Evolutionary conservation across 2,888 invertebrate species (phyloP).

Genomic region (Dichetophora obliterata): DNA sequence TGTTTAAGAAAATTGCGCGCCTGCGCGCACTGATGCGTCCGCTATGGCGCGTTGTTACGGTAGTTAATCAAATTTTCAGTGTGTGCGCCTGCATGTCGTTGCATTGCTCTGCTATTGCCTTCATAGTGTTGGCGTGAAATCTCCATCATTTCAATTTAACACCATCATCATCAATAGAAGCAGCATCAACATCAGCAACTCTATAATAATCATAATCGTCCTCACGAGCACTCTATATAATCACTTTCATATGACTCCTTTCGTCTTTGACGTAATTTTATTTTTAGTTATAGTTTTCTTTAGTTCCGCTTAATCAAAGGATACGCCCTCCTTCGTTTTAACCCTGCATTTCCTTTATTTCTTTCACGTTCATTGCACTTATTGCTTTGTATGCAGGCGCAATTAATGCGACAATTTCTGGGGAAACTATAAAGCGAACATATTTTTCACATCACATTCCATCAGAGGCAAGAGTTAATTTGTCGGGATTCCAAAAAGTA

Average conservation of each 20-base stretch:
- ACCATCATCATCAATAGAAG: conserved; percentile 4
- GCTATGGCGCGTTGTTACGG: conserved; percentile 16
- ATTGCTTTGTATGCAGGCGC: background rate
- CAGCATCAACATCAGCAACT: background rate
- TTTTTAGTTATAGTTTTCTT: conserved; percentile 10
- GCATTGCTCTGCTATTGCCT: background rate
- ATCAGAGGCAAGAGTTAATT: conserved; percentile 29
- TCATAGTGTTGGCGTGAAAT: conserved; percentile 14
- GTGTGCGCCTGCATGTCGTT: background rate
- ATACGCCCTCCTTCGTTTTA: conserved; percentile 19
- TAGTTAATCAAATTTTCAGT: conserved; percentile 26
- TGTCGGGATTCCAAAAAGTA: background rate
- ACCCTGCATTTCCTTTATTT: background rate
- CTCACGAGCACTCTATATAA: background rate
- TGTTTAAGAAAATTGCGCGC: conserved; percentile 1
- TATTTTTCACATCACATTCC: background rate
- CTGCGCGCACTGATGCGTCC: conserved; percentile 27
- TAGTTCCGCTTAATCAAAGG: conserved; percentile 21
- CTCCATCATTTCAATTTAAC: conserved; percentile 23
- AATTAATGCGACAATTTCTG: conserved; percentile 1
- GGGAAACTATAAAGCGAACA: conserved; percentile 11
- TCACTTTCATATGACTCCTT: conserved; percentile 6
- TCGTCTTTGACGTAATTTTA: conserved; percentile 13
- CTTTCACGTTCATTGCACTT: conserved; percentile 7
- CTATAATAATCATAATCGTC: conserved; percentile 6